Conservation (phyloP, 2,888 invertebrate species). For the Diplolepis rosae region DNA sequence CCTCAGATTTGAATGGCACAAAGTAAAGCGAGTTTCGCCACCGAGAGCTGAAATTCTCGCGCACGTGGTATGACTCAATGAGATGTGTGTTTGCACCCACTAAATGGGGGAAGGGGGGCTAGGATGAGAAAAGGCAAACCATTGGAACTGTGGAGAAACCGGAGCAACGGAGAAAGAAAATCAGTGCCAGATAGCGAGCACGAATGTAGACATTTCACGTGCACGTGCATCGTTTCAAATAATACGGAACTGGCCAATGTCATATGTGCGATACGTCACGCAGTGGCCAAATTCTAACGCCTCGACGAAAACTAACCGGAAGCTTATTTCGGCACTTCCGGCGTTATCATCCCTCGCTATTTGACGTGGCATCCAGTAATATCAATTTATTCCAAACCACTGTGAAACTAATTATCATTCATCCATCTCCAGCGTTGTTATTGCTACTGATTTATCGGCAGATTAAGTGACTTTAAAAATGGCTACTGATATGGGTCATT, state of each 20-base stretch:
- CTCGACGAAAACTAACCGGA: conserved; percentile 6
- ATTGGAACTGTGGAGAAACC: conserved; percentile 31
- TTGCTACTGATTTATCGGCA: no score
- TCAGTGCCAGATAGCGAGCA: conserved; percentile 6
- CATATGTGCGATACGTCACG: conserved; percentile 46
- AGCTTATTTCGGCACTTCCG: neutral
- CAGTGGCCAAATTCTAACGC: conserved; percentile 35
- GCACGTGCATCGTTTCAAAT: conserved; percentile 32
- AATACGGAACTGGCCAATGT: conserved; percentile 44
- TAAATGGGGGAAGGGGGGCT: neutral
- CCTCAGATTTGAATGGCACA: neutral
- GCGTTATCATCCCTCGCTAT: neutral
- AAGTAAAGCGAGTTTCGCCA: neutral
- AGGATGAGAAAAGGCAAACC: conserved; percentile 12
- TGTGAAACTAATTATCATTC: neutral
- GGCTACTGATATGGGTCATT: no score
- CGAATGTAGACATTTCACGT: conserved; percentile 19
- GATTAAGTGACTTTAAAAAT: no score
- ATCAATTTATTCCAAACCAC: neutral
- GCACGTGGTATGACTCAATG: conserved; percentile 1
- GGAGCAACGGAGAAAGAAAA: neutral
- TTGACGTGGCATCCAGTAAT: neutral
- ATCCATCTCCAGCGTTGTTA: neutral
- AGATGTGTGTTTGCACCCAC: neutral
- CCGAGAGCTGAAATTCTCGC: neutral